Base-by-base conservation (phyloP, 2,797 vertebrate genomes). In the Coreius guichenoti region DNA sequence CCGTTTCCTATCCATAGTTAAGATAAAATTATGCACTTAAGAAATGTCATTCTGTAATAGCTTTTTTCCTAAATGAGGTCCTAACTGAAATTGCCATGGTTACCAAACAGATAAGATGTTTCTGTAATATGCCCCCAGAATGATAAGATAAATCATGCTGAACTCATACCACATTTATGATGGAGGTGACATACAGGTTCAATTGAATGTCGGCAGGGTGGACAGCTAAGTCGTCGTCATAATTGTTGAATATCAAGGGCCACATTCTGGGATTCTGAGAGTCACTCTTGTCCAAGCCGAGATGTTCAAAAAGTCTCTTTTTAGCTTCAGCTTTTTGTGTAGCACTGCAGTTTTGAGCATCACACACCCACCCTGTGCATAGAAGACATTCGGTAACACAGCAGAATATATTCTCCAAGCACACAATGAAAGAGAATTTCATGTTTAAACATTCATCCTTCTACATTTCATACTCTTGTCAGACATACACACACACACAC, bases 181-280 rank as follows among this genome's bases (percentile, higher is more conserved):
- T 74, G 26, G 72, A 75, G 16, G 45, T 31, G 16, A 75, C 72
- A 75, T 75, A 75, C 0, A 75, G 9, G 9, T 51, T 29, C 26
- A 75, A 16, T 6, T 0, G 3, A 54, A 54, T 11, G 29, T 4
- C 0, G n/a, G 3, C 8, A 63, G 54, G 54, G 19, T 56, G 8
- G 8, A 19, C 13, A 9, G 21, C 51, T 0, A 1, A 3, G 1
- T 8, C 1, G 4, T 49, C 1, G 8, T 9, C 14, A 4, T 21
- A 1, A 0, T 43, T 9, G 39, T 9, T 43, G 3, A 21, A 68
- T 12, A 39, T 31, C 73, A 75, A 29, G 29, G 73, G 29, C 49
- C 49, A 45, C 73, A 23, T 51, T 26, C n/a, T 54, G 13, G 19
- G 4, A 6, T 33, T 23, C 19, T 54, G 2, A 23, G 6, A 4